These are phyloP conservation scores for Psilopogon haemacephalus DNA, from an alignment of 2,113 vertebrate species.

Conservation along the genomic window DNA sequence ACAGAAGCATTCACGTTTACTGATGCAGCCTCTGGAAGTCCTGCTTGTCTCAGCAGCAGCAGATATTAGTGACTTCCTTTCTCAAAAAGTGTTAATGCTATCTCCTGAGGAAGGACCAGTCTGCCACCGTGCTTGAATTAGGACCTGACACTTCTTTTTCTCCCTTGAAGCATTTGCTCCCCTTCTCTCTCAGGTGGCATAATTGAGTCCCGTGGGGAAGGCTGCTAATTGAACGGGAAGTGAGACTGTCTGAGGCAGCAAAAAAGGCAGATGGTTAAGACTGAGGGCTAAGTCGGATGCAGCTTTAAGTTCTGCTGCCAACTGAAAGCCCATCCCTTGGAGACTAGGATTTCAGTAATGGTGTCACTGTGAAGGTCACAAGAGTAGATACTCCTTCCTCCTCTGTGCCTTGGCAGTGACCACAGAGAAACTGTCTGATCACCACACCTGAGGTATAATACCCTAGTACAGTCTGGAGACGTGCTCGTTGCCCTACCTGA, in stretches of 20 bases:
- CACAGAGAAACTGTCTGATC: not conserved
- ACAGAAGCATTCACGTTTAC: not conserved
- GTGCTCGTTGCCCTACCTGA: not conserved
- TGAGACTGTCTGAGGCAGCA: not conserved
- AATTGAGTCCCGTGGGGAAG: slow-evolving; percentile 6
- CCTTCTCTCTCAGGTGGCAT: not conserved
- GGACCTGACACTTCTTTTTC: not conserved
- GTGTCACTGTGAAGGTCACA: not conserved
- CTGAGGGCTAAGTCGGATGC: not conserved
- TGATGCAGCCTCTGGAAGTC: not conserved
- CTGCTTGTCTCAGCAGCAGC: not conserved
- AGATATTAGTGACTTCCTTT: not conserved
- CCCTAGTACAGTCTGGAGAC: not conserved
- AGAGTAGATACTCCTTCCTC: not conserved
- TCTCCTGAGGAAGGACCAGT: not conserved
- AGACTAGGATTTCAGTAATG: not conserved
- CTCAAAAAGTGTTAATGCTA: not conserved
- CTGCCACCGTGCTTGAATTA: not conserved
- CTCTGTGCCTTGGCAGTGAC: not conserved
- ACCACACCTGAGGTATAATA: not conserved
- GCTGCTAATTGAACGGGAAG: slow-evolving; percentile 25
- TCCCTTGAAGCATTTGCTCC: slow-evolving; percentile 14
- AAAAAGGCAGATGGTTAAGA: slow-evolving; percentile 6
- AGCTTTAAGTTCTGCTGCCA: not conserved
- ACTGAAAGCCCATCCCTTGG: not conserved